Percentiles rank a stretch among this genome's conserved stretches.
Evolutionary conservation across 2,888 invertebrate genomes (phyloP).

Genomic region (Nemotelus nigrinus): DNA sequence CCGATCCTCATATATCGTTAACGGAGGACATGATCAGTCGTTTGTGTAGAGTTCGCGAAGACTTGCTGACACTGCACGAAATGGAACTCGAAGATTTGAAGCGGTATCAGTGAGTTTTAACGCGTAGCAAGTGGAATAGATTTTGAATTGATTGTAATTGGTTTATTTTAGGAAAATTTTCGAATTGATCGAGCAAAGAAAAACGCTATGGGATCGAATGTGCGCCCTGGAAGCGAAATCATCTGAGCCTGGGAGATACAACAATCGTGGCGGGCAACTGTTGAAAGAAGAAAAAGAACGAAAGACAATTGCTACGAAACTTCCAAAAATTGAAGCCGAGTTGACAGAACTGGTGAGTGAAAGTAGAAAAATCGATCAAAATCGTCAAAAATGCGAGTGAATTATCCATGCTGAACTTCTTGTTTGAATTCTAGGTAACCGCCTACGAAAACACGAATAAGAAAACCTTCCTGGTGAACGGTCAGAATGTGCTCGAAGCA

Average conservation of each 20-base stretch:
- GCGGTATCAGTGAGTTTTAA: conserved; percentile 69
- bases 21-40: conserved; percentile 72
- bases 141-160: no score
- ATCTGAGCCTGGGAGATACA: conserved; percentile 82
- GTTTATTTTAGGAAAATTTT: conserved; percentile 69
- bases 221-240: conserved; percentile 78
- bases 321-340: conserved; percentile 79
- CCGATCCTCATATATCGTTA: conserved; percentile 68
- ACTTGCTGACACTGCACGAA: conserved; percentile 81
- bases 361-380: no score
- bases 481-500: conserved; percentile 70
- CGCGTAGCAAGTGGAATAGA: neutral
- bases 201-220: conserved; percentile 79
- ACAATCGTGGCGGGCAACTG: conserved; percentile 88
- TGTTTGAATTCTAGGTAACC: conserved; percentile 56
- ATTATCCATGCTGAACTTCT: no score
- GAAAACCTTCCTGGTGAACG: conserved; percentile 71
- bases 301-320: conserved; percentile 76
- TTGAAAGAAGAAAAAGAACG: conserved; percentile 87
- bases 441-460: conserved; percentile 69
- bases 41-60: conserved; percentile 72
- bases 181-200: conserved; percentile 73
- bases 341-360: conserved; percentile 67
- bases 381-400: no score
- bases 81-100: conserved; percentile 77